These are phyloP conservation scores for Cryptocephalus moraei DNA, from an alignment of 2,888 invertebrate genomes.

Conservation along the genomic window DNA sequence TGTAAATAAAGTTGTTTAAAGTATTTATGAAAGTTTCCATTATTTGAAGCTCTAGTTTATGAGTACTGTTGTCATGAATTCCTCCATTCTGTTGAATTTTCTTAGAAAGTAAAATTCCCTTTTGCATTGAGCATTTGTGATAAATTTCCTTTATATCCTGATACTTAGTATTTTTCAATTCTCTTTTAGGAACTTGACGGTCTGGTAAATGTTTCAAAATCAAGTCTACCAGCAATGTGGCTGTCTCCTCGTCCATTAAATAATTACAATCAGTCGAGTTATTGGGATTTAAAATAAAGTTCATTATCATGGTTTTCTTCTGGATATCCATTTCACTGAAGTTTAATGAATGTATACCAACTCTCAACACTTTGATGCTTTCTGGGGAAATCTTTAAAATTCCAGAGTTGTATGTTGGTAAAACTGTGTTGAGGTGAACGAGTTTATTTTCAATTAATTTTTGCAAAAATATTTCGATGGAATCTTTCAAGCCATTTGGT, in stretches of 20 bases:
- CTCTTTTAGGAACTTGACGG: not conserved
- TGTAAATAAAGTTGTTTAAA: conserved; percentile 9
- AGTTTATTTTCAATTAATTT: conserved; percentile 32
- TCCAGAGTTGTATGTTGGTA: conserved; percentile 36
- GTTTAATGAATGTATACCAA: conserved; percentile 28
- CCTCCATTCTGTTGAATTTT: not conserved
- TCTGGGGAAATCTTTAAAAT: conserved; percentile 31
- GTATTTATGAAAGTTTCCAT: conserved; percentile 5
- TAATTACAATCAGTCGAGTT: conserved; percentile 14
- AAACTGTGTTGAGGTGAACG: conserved; percentile 26
- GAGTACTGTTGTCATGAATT: conserved; percentile 4
- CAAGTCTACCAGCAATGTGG: conserved; percentile 24
- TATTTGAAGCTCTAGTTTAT: conserved; percentile 12
- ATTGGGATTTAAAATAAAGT: conserved; percentile 24
- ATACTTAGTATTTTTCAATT: conserved; percentile 10
- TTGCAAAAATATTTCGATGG: conserved; percentile 37
- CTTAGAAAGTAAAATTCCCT: not conserved
- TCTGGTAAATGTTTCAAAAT: conserved; percentile 28
- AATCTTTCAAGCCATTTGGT: too few relatives aligned
- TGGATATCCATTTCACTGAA: conserved; percentile 23
- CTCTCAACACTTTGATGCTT: conserved; percentile 34
- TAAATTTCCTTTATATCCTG: conserved; percentile 25
- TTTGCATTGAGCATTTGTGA: not conserved
- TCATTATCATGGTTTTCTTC: conserved; percentile 17
- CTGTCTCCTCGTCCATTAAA: conserved; percentile 14